Conservation (phyloP, 2,797 vertebrate genomes). For the Lacerta agilis region DNA sequence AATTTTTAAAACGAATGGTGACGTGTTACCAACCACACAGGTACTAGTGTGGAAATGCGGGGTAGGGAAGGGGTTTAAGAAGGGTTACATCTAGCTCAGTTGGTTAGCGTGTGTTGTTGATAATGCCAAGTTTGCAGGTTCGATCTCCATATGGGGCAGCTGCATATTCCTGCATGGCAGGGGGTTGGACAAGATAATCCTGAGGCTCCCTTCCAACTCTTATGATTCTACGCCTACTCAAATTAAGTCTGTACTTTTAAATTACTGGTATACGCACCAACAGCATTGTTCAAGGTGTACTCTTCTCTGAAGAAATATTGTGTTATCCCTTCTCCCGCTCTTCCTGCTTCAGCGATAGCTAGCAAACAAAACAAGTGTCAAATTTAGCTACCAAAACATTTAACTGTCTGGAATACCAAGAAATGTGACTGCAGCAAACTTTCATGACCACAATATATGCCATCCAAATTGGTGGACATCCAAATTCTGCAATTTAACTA, state of each 20-base stretch:
- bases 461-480: too few relatives aligned
- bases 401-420: neutral
- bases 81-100: too few relatives aligned
- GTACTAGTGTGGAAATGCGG: neutral
- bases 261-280: constrained; percentile 79
- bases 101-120: too few relatives aligned
- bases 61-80: too few relatives aligned
- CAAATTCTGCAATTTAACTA: too few relatives aligned
- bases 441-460: neutral
- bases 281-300: constrained; percentile 87
- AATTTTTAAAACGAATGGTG: neutral
- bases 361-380: constrained; percentile 44
- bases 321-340: constrained; percentile 72
- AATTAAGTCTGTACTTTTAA: constrained; percentile 16
- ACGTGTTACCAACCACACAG: neutral
- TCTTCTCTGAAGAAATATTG: constrained; percentile 90
- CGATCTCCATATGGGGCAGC: too few relatives aligned
- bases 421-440: neutral
- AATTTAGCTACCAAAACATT: constrained; percentile 11
- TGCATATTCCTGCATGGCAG: too few relatives aligned
- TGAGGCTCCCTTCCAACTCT: too few relatives aligned
- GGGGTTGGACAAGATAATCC: too few relatives aligned
- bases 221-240: too few relatives aligned
- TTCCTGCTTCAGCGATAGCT: constrained; percentile 86
- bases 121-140: too few relatives aligned